Conservation (phyloP, 2,113 vertebrate species). For the Noctilio leporinus region DNA sequence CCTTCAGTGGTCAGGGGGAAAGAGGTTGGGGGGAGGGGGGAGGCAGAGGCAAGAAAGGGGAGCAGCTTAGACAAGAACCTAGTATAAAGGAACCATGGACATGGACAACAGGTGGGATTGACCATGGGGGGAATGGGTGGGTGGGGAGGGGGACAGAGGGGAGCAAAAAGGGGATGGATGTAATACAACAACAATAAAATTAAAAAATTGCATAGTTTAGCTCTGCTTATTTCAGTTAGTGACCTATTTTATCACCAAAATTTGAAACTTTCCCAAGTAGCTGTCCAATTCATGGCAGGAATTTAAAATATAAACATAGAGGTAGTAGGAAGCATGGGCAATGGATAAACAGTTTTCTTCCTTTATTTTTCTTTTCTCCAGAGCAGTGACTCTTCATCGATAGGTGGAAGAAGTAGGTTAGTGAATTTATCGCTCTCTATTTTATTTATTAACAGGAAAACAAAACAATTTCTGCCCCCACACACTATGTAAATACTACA, state of each 20-base stretch:
- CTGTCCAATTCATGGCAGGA: background rate
- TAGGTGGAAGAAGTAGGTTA: background rate
- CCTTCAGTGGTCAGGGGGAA: too few species aligned
- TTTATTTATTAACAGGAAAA: background rate
- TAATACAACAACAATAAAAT: too few species aligned
- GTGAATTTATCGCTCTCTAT: background rate
- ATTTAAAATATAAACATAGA: background rate
- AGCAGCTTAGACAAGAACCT: too few species aligned
- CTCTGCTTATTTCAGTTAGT: background rate
- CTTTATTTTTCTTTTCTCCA: background rate
- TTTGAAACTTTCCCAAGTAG: background rate
- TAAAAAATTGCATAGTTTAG: background rate
- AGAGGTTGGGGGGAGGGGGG: too few species aligned
- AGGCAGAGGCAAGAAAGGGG: too few species aligned
- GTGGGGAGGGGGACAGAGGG: too few species aligned
- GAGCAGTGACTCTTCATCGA: background rate
- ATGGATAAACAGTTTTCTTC: background rate
- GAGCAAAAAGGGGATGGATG: too few species aligned
- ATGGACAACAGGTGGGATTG: too few species aligned
- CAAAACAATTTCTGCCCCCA: background rate
- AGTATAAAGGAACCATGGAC: too few species aligned
- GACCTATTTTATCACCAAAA: background rate
- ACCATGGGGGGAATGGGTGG: too few species aligned
- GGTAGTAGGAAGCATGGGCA: background rate
- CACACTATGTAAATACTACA: background rate